A percentile compares a stretch with the other conserved stretches of the same genome.
Conservation (phyloP, 2,113 vertebrate genomes). For the Ornithorhynchus anatinus region DNA sequence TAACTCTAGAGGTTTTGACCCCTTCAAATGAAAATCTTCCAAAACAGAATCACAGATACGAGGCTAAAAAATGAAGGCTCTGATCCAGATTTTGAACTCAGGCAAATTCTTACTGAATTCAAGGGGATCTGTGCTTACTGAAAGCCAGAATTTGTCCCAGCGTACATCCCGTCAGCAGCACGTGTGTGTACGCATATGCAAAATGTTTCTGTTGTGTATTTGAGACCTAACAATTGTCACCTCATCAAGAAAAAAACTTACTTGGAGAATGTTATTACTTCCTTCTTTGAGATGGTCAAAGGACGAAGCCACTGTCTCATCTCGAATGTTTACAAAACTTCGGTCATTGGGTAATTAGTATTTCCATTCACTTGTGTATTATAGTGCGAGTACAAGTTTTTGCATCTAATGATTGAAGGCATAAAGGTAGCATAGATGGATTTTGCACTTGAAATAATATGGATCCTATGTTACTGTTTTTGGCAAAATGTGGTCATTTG, state of each 20-base stretch:
- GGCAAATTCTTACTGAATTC: not conserved
- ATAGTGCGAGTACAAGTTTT: constrained; percentile 67
- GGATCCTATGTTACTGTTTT: constrained; percentile 38
- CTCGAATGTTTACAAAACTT: constrained; percentile 6
- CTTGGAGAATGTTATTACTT: constrained; percentile 50
- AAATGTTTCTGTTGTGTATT: constrained; percentile 22
- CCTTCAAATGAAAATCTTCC: not conserved
- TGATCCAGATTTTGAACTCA: not conserved
- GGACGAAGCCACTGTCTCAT: constrained; percentile 37
- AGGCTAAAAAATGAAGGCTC: not conserved
- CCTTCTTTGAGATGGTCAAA: constrained; percentile 7
- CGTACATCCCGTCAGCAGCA: not conserved
- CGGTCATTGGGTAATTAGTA: constrained; percentile 33
- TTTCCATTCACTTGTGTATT: constrained; percentile 47
- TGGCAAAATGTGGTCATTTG: constrained; percentile 8
- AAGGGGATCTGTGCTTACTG: not conserved
- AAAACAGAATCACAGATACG: not conserved
- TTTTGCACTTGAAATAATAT: constrained; percentile 40
- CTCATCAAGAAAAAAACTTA: not conserved
- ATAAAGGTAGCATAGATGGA: constrained; percentile 55
- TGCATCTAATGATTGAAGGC: constrained; percentile 71
- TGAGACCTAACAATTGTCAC: constrained; percentile 48
- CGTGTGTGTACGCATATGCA: not conserved
- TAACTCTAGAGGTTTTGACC: not conserved
- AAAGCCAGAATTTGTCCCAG: not conserved